Base-by-base conservation (phyloP, 2,113 vertebrate species). In the Chionomys nivalis region DNA sequence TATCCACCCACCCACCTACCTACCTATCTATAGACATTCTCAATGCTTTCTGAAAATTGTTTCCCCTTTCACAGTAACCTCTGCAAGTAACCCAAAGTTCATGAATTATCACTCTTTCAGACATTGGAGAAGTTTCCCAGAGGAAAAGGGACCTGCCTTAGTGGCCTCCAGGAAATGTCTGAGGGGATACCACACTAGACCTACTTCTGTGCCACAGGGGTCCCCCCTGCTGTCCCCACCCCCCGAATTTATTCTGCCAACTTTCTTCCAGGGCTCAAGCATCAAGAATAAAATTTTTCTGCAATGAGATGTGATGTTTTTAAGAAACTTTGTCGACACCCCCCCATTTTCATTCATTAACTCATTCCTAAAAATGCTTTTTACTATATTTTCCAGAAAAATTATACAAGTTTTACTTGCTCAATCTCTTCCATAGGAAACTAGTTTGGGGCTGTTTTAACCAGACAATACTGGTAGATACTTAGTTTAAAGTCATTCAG, bases 211-310 rank as follows among this genome's bases (percentile, higher is more conserved):
- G 79, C 81, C 42, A 52, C 44, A 7, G 19, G 23, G 87, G 55
- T 70, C 68, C 90, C 23, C 73, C 72, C 23, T 88, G 93, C 4
- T 55, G 55, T 19, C 61, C 12, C 6, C 76, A 24, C 4, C 89
- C 33, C 70, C 33, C 1, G 1, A 31, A 23, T 49, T 85, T 42
- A 72, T 55, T 58, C 24, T 70, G 90, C 82, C 82, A 89, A 91
- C n/a, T 47, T 94, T 96, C 23, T 94, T 93, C 87, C 36, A 75
- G 83, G 89, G 52, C 65, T 72, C 73, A 47, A 44, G 73, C 58
- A 66, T 28, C 76, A 65, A 82, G n/a, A 87, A 92, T 28, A 72
- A 39, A 61, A 89, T 91, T 95, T 90, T 96, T 94, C 72, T 88
- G 55, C 31, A 86, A 49, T 77, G 83, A 77, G 55, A 96, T 81